phyloP scores from a whole-genome alignment of 2,113 vertebrate species.

The Melanotaenia duboulayi region DNA sequence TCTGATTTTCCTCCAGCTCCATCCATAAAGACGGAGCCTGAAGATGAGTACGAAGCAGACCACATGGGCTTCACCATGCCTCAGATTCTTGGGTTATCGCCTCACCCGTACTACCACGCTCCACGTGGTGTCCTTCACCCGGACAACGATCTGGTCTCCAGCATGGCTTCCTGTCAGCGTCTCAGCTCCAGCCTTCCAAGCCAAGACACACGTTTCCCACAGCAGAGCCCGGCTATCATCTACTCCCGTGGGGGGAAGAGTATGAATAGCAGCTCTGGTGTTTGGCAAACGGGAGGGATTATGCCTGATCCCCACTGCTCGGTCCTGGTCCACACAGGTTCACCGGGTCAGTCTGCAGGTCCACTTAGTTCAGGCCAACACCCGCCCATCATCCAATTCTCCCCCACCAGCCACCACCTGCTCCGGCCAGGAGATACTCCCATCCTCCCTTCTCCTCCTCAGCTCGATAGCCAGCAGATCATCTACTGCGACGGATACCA shows the following conservation, averaged over 20 bases:
- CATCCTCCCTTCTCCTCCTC: conserved; percentile 82
- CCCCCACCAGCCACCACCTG: conserved; percentile 89
- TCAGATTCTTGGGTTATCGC: conserved; percentile 87
- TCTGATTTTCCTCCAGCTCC: conserved; percentile 83
- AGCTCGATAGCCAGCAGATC: conserved; percentile 89
- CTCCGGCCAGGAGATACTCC: conserved; percentile 80
- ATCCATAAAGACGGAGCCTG: conserved; percentile 96
- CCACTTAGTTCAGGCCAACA: conserved; percentile 80
- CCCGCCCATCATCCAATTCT: conserved; percentile 94
- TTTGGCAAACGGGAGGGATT: conserved; percentile 85
- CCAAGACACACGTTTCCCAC: conserved; percentile 88
- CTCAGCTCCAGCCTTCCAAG: conserved; percentile 84
- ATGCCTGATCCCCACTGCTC: conserved; percentile 91
- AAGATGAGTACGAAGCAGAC: conserved; percentile 91
- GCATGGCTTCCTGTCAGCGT: conserved; percentile 92
- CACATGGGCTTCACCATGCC: conserved; percentile 88
- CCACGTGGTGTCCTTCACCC: conserved; percentile 85
- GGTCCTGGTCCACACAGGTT: conserved; percentile 91
- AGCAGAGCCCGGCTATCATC: conserved; percentile 89
- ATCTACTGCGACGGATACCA: conserved; percentile 92
- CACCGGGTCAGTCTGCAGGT: conserved; percentile 83
- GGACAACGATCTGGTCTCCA: conserved; percentile 87
- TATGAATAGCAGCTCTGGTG: conserved; percentile 84
- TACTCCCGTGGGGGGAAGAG: conserved; percentile 89
- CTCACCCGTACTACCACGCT: conserved; percentile 89